Conservation (phyloP, 2,888 invertebrate species). For the Atrina japonica region DNA sequence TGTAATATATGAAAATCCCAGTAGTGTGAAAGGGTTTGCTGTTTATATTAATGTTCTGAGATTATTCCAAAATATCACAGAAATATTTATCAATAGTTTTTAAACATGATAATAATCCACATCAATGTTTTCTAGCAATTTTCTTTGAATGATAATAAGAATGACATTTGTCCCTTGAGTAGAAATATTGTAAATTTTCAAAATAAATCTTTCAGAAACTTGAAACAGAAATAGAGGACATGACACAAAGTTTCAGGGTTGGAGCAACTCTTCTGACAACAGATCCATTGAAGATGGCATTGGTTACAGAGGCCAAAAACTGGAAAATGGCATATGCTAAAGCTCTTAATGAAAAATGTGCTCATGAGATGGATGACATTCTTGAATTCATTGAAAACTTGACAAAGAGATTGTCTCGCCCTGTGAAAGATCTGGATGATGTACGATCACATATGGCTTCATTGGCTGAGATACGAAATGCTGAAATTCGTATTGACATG, state of each 20-base stretch:
- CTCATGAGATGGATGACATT: constrained; percentile 80
- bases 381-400: constrained; percentile 95
- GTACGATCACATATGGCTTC: constrained; percentile 96
- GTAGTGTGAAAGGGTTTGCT: too few relatives aligned
- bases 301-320: constrained; percentile 85
- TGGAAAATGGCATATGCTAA: constrained; percentile 81
- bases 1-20: too few relatives aligned
- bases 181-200: too few relatives aligned
- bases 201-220: constrained; percentile 79
- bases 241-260: constrained; percentile 75
- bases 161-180: too few relatives aligned
- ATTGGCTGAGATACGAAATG: constrained; percentile 92
- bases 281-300: constrained; percentile 88
- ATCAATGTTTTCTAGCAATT: too few relatives aligned
- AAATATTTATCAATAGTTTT: too few relatives aligned
- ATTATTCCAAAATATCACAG: too few relatives aligned
- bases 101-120: too few relatives aligned
- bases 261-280: constrained; percentile 78
- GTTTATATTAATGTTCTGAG: too few relatives aligned
- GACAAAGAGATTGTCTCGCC: constrained; percentile 92
- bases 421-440: constrained; percentile 94
- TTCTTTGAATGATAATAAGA: too few relatives aligned
- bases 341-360: constrained; percentile 80
- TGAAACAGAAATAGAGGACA: constrained; percentile 79
- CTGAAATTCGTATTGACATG: constrained; percentile 96